phyloP scores from a whole-genome alignment of 1,140 invertebrate genomes.

The Amyelois transitella region DNA sequence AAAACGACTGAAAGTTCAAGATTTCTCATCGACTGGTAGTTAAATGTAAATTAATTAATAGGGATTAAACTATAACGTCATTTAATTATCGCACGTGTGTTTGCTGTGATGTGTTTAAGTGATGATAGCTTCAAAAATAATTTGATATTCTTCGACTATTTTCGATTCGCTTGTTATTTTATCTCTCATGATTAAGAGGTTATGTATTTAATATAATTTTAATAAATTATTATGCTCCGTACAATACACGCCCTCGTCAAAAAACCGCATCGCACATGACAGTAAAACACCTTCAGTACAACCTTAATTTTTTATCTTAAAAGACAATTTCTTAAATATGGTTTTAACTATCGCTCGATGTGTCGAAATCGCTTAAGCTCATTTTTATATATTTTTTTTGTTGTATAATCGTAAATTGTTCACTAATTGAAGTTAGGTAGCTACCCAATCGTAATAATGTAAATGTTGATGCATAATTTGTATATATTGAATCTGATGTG shows the following conservation, averaged over 20 bases:
- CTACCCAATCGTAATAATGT: constrained; percentile 56
- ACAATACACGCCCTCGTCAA: no score
- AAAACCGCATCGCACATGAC: no score
- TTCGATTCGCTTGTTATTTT: no score
- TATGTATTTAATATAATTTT: no score
- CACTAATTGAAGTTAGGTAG: constrained; percentile 52
- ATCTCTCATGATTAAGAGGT: no score
- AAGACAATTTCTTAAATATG: not conserved
- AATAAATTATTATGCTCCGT: no score
- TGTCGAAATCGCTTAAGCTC: constrained; percentile 38
- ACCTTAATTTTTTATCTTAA: not conserved
- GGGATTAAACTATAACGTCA: constrained; percentile 9
- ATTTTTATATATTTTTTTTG: constrained; percentile 64
- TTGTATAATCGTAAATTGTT: constrained; percentile 54
- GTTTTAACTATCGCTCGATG: constrained; percentile 40
- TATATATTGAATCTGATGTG: constrained; percentile 71
- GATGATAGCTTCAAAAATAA: no score
- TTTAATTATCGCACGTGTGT: no score
- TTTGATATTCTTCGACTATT: no score
- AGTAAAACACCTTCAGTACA: not conserved
- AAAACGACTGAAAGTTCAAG: constrained; percentile 67
- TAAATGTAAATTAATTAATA: constrained; percentile 29
- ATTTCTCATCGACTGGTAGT: constrained; percentile 67
- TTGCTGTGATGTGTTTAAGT: no score
- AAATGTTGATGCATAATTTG: constrained; percentile 69